These are phyloP conservation scores for Pseudochromis fuscus DNA, from an alignment of 2,797 vertebrate species.

Conservation along the genomic window DNA sequence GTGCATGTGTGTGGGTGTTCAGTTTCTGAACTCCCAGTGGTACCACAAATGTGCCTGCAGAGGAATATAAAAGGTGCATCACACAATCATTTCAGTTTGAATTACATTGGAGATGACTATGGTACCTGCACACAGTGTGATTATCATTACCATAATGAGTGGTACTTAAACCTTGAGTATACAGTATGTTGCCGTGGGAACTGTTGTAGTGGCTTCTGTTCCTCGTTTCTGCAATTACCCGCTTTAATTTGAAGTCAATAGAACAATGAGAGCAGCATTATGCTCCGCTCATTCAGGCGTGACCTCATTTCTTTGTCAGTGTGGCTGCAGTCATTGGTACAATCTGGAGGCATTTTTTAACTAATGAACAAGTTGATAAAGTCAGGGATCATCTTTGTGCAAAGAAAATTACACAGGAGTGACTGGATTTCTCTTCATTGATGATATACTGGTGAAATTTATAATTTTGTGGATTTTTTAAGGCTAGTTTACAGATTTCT, in stretches of 20 bases:
- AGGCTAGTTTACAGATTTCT: too few relatives aligned
- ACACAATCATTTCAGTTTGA: background rate
- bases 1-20: background rate
- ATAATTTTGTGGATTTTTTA: background rate
- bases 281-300: background rate
- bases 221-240: background rate
- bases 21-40: background rate
- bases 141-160: conserved; percentile 11
- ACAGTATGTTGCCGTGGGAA: conserved; percentile 18
- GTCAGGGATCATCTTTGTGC: background rate
- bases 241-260: background rate
- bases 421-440: background rate
- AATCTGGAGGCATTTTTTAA: background rate
- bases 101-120: background rate
- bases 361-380: background rate
- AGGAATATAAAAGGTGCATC: background rate
- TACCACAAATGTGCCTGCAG: background rate
- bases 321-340: background rate
- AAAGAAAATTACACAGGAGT: background rate
- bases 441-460: background rate
- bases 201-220: background rate
- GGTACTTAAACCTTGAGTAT: background rate
- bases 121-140: background rate
- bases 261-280: background rate
- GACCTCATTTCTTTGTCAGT: background rate